phyloP scores from a whole-genome alignment of 2,113 vertebrate species.

The Alosa alosa region DNA sequence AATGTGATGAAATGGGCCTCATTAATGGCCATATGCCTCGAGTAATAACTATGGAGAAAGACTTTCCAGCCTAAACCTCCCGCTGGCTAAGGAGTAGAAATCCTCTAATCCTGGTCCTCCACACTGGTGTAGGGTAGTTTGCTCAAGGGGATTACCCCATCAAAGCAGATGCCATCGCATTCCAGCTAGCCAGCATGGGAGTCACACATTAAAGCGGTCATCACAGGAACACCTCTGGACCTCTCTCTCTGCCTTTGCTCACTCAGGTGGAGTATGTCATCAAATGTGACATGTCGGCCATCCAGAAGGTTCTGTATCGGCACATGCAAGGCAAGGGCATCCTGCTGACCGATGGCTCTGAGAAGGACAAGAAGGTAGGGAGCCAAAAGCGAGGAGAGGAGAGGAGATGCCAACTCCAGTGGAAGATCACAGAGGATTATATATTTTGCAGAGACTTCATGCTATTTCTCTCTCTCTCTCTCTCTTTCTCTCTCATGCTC shows the following conservation, averaged over 20 bases:
- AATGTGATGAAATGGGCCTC: background rate
- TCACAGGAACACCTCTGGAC: background rate
- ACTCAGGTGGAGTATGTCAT: slow-evolving; percentile 94
- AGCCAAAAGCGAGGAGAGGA: background rate
- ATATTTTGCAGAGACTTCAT: background rate
- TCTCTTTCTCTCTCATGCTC: background rate
- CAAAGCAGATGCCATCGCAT: background rate
- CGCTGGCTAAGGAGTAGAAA: background rate
- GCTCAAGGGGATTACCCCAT: slow-evolving; percentile 7
- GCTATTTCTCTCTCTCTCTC: background rate
- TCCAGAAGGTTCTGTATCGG: slow-evolving; percentile 95
- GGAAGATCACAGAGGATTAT: background rate
- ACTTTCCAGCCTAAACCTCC: background rate
- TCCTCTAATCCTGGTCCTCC: background rate
- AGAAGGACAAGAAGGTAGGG: slow-evolving; percentile 97
- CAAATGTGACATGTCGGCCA: slow-evolving; percentile 98
- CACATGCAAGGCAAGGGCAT: slow-evolving; percentile 98
- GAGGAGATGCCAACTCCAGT: background rate
- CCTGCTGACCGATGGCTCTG: slow-evolving; percentile 97
- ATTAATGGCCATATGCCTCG: background rate
- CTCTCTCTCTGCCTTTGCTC: background rate
- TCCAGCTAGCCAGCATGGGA: background rate
- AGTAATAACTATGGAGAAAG: background rate
- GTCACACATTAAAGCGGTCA: background rate
- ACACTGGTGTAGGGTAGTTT: background rate